These are phyloP conservation scores for Ornithorhynchus anatinus DNA, from an alignment of 2,113 vertebrate genomes.

Conservation along the genomic window DNA sequence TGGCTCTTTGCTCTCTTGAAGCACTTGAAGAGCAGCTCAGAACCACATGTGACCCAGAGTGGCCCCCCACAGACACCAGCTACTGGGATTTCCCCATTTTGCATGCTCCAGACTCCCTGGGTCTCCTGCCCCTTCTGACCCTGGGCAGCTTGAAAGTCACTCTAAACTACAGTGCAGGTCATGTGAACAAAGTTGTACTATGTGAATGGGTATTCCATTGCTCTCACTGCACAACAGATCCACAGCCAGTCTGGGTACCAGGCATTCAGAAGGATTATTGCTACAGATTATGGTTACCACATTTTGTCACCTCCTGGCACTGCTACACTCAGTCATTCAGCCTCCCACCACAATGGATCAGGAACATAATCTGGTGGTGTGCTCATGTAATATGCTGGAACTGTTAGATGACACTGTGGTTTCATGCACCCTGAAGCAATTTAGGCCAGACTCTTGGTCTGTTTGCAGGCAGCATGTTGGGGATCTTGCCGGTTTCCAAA, in stretches of 20 bases:
- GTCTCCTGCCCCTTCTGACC: no score
- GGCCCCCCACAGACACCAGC: no score
- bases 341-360: neutral
- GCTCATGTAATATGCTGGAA: neutral
- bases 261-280: neutral
- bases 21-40: no score
- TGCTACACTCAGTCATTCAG: slow-evolving; percentile 7
- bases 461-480: neutral
- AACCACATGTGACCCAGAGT: no score
- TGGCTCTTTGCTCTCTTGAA: no score
- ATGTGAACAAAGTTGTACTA: no score
- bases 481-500: neutral
- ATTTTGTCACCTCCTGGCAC: neutral
- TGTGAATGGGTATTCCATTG: no score
- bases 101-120: no score
- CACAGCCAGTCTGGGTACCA: neutral
- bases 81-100: no score
- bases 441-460: slow-evolving; percentile 2
- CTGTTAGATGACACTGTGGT: neutral
- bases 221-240: no score
- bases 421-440: slow-evolving; percentile 5
- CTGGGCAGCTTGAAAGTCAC: no score
- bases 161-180: no score
- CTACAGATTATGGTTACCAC: neutral
- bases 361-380: neutral